These are phyloP conservation scores for Phortica magna DNA, from an alignment of 2,888 invertebrate species.

Conservation along the genomic window DNA sequence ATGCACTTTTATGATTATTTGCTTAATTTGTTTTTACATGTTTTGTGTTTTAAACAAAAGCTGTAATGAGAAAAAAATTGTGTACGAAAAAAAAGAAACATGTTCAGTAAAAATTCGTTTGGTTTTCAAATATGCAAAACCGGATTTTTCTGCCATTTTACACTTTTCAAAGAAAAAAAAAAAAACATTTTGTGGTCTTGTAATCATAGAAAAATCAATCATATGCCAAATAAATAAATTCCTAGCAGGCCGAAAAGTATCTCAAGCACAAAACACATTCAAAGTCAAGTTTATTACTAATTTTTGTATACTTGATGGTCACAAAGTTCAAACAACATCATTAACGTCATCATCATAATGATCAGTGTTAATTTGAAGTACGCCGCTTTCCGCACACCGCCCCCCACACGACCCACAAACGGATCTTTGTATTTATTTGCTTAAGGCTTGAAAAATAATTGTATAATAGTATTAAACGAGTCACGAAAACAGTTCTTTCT, in stretches of 20 bases:
- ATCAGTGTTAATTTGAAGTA: background rate
- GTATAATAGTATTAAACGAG: background rate
- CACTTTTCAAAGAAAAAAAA: background rate
- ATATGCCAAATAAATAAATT: no score
- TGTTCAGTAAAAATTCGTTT: conserved; percentile 16
- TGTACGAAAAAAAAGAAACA: conserved; percentile 12
- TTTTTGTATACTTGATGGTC: background rate
- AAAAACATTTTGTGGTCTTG: conserved; percentile 55
- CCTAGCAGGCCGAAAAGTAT: no score
- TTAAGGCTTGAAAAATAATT: background rate
- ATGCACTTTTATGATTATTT: conserved; percentile 40
- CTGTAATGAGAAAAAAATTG: conserved; percentile 54
- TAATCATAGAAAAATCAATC: no score
- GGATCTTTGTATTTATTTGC: background rate
- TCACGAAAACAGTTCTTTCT: background rate
- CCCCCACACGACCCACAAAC: background rate
- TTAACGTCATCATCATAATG: background rate
- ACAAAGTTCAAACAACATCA: background rate
- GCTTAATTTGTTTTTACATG: conserved; percentile 26
- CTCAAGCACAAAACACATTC: no score
- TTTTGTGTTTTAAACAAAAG: conserved; percentile 45
- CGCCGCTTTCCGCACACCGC: background rate
- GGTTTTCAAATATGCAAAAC: conserved; percentile 45
- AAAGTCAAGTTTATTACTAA: no score
- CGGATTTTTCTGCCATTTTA: conserved; percentile 45